These are phyloP conservation scores for Polylopha cassiicola DNA, from an alignment of 2,888 invertebrate genomes.

Conservation along the genomic window DNA sequence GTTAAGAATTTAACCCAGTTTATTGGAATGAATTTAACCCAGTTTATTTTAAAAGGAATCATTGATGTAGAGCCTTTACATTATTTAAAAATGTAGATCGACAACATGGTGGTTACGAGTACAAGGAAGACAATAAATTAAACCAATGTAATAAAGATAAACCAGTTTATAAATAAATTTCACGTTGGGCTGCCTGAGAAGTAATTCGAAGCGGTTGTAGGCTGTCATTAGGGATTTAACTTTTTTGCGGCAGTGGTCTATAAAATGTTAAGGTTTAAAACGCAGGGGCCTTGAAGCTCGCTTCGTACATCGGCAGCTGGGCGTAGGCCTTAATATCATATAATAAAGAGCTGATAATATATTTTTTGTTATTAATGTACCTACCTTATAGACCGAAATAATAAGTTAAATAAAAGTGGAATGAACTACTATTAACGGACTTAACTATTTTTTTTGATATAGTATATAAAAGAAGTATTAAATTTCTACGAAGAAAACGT, in stretches of 20 bases:
- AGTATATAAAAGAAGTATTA: too few species aligned
- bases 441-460: too few species aligned
- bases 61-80: background rate
- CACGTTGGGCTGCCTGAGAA: conserved; percentile 5
- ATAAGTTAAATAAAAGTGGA: too few species aligned
- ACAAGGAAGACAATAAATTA: conserved; percentile 9
- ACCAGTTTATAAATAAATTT: conserved; percentile 6
- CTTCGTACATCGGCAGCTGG: conserved; percentile 52
- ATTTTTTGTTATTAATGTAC: background rate
- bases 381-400: background rate
- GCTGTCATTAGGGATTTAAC: conserved; percentile 34
- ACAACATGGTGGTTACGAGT: too few species aligned
- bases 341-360: conserved; percentile 37
- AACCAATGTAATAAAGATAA: conserved; percentile 7
- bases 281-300: conserved; percentile 50
- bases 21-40: background rate
- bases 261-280: conserved; percentile 62
- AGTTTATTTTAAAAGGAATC: background rate
- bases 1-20: too few species aligned
- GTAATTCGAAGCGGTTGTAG: conserved; percentile 14
- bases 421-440: too few species aligned
- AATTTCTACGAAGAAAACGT: too few species aligned
- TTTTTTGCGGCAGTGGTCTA: conserved; percentile 44
- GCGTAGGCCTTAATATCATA: conserved; percentile 35
- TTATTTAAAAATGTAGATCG: too few species aligned